These are phyloP conservation scores for Pogonus chalceus DNA, from an alignment of 1,140 invertebrate genomes.

Conservation along the genomic window DNA sequence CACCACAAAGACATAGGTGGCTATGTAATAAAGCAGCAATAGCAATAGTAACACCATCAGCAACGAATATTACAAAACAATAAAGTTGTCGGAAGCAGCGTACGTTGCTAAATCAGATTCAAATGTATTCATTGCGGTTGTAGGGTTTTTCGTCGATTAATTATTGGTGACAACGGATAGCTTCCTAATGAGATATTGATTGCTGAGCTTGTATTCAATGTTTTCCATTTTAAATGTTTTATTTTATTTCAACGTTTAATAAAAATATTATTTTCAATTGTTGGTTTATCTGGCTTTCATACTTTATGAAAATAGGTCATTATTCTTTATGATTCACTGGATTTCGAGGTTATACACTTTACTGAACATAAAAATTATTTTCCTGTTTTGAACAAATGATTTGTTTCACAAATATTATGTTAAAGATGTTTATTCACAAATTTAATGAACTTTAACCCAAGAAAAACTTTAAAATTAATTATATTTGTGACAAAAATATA, in stretches of 20 bases:
- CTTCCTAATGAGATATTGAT: slow-evolving; percentile 1
- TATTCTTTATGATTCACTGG: background rate
- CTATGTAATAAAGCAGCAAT: background rate
- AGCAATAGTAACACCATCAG: background rate
- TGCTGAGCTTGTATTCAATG: background rate
- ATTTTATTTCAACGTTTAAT: background rate
- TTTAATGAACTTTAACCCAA: too few species aligned
- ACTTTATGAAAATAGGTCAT: too few species aligned
- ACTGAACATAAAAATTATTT: background rate
- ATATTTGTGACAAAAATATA: background rate
- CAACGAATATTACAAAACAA: background rate
- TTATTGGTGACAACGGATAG: slow-evolving; percentile 1
- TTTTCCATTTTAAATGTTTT: background rate
- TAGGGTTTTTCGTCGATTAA: background rate
- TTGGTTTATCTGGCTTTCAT: too few species aligned
- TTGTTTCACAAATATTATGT: too few species aligned
- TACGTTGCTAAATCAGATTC: background rate
- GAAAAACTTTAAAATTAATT: background rate
- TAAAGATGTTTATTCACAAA: too few species aligned
- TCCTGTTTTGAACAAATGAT: too few species aligned
- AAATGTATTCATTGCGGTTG: background rate
- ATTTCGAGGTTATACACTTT: background rate
- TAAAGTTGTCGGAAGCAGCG: background rate
- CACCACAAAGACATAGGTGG: background rate
- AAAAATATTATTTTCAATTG: too few species aligned